phyloP scores from a whole-genome alignment of 1,140 invertebrate genomes.

The Temnothorax nylanderi region DNA sequence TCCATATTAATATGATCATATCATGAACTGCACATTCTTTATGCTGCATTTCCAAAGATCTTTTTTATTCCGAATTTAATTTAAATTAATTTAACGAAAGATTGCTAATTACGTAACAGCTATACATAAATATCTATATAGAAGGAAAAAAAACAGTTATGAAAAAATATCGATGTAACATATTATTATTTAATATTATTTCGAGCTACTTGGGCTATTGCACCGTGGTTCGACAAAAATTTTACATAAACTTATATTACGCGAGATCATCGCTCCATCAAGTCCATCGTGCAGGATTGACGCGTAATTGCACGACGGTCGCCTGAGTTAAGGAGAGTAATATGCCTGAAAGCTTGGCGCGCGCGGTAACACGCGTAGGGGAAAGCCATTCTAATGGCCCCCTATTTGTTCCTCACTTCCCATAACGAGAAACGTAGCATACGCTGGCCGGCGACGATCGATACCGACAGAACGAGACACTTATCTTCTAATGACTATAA shows the following conservation, averaged over 20 bases:
- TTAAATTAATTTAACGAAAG: background rate
- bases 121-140: background rate
- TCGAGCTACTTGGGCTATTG: background rate
- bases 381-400: slow-evolving; percentile 40
- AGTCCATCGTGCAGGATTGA: slow-evolving; percentile 2
- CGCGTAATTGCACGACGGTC: slow-evolving; percentile 47
- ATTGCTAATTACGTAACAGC: background rate
- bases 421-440: slow-evolving; percentile 39
- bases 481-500: slow-evolving; percentile 68
- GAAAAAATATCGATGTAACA: background rate
- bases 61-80: background rate
- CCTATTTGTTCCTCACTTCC: slow-evolving; percentile 55
- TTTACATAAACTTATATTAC: slow-evolving; percentile 5
- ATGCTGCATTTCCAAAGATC: background rate
- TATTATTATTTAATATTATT: slow-evolving; percentile 7
- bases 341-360: slow-evolving; percentile 42
- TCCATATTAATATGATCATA: background rate
- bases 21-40: background rate
- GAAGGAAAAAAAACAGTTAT: background rate
- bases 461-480: slow-evolving; percentile 63
- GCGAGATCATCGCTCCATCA: slow-evolving; percentile 3
- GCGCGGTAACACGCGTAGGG: slow-evolving; percentile 1
- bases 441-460: slow-evolving; percentile 44
- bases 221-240: slow-evolving; percentile 13
- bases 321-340: slow-evolving; percentile 47